Conservation (phyloP, 1,140 invertebrate species). For the Holcopasites calliopsidis region DNA sequence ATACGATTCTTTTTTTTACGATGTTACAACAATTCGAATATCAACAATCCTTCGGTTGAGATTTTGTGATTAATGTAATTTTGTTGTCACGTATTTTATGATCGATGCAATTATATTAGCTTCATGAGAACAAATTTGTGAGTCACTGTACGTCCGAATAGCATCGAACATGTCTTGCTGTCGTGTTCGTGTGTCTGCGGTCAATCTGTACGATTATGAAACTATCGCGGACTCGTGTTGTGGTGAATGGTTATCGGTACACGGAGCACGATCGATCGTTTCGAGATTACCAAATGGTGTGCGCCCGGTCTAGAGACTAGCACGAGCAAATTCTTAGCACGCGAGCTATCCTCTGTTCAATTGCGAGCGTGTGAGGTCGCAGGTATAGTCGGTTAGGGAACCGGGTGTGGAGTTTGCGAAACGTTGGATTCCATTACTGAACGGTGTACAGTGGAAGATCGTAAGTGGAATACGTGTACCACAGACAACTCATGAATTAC, state of each 20-base stretch:
- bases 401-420: not conserved
- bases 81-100: too few species aligned
- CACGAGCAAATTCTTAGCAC: slow-evolving; percentile 43
- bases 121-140: too few species aligned
- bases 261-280: slow-evolving; percentile 53
- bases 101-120: too few species aligned
- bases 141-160: not conserved
- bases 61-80: too few species aligned
- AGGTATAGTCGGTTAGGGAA: not conserved
- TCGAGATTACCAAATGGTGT: slow-evolving; percentile 44
- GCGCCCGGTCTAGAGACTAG: slow-evolving; percentile 20
- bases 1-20: too few species aligned
- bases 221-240: slow-evolving; percentile 28
- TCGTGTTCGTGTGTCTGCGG: not conserved
- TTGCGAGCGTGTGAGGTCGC: slow-evolving; percentile 7
- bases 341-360: slow-evolving; percentile 20
- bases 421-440: not conserved
- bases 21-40: too few species aligned
- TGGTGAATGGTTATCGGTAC: slow-evolving; percentile 33
- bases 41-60: too few species aligned
- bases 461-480: not conserved
- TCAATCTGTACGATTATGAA: slow-evolving; percentile 30
- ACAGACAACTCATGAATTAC: not conserved
- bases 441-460: not conserved
- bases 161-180: too few species aligned